Percentiles rank a stretch among this genome's conserved stretches.
Evolutionary conservation across 2,113 vertebrate species (phyloP).

Genomic region (Planiliza haematocheilus): DNA sequence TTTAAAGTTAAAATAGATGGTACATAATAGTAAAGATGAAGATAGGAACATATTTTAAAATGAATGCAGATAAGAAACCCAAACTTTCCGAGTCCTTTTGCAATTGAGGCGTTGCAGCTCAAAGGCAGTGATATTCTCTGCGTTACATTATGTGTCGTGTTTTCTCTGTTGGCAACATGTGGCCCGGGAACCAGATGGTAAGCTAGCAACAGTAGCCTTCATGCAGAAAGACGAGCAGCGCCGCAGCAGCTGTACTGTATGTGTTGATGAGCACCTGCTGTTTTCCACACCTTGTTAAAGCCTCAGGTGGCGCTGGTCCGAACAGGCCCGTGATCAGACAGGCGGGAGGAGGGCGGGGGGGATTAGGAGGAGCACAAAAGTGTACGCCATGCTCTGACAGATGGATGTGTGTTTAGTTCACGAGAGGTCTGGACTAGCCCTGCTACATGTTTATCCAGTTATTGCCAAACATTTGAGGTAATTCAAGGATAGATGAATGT

Average conservation of each 20-base stretch:
- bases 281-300: conserved; percentile 36
- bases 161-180: conserved; percentile 6
- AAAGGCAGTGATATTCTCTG: no score
- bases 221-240: conserved; percentile 10
- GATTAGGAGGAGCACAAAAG: no score
- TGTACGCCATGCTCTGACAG: neutral
- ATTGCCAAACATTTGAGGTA: conserved; percentile 8
- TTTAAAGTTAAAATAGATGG: no score
- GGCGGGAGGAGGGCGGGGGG: neutral
- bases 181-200: conserved; percentile 41
- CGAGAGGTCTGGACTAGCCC: conserved; percentile 4
- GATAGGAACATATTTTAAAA: no score
- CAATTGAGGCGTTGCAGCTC: no score
- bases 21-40: no score
- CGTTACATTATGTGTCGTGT: neutral
- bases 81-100: no score
- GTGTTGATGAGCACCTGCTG: conserved; percentile 30
- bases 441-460: conserved; percentile 15
- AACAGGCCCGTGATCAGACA: neutral
- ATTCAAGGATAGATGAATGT: conserved; percentile 19
- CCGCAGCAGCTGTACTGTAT: conserved; percentile 7
- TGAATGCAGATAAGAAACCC: no score
- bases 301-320: conserved; percentile 27
- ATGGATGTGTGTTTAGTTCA: neutral
- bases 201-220: conserved; percentile 8